phyloP scores from a whole-genome alignment of 1,140 invertebrate species.

The Cotesia vestalis region DNA sequence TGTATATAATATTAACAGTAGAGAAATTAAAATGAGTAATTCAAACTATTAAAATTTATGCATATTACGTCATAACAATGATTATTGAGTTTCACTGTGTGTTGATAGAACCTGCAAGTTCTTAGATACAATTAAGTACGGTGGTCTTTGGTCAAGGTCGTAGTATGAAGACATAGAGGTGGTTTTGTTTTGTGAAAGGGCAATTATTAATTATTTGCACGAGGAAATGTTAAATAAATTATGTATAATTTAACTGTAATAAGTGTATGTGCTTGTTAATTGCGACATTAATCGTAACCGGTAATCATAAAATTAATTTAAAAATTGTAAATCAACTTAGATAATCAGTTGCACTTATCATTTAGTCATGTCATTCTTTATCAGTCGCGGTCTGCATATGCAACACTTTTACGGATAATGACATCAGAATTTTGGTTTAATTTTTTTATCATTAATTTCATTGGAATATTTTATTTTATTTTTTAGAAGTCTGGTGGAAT shows the following conservation, averaged over 20 bases:
- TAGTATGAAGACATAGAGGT: not conserved
- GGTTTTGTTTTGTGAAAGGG: conserved; percentile 20
- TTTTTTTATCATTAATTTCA: no score
- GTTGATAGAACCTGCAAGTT: not conserved
- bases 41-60: not conserved
- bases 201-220: not conserved
- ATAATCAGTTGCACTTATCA: not conserved
- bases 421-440: not conserved
- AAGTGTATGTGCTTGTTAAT: not conserved
- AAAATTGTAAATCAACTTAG: not conserved
- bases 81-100: not conserved
- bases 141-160: conserved; percentile 5
- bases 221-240: not conserved
- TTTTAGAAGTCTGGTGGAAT: not conserved
- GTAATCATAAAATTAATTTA: no score
- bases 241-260: not conserved
- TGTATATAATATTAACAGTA: not conserved
- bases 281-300: no score
- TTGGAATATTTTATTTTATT: not conserved
- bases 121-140: not conserved
- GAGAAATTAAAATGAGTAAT: not conserved
- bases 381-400: not conserved
- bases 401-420: not conserved
- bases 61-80: conserved; percentile 11
- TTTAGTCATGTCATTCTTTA: not conserved